phyloP scores from a whole-genome alignment of 2,888 invertebrate species.

The Dicyrtomina minuta region DNA sequence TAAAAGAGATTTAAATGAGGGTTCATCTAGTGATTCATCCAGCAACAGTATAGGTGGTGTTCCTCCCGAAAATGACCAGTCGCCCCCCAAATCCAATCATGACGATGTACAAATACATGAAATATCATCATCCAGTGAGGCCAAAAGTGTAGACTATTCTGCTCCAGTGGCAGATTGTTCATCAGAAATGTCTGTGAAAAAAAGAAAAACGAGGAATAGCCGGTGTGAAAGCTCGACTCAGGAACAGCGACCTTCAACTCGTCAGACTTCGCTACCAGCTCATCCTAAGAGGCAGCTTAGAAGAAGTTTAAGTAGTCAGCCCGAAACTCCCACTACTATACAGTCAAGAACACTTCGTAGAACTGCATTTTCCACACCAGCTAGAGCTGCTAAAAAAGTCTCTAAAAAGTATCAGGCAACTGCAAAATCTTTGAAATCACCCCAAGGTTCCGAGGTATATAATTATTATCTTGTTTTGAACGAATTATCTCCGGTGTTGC shows the following conservation, averaged over 20 bases:
- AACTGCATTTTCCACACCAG: too few species aligned
- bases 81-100: neutral
- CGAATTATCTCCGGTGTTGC: too few species aligned
- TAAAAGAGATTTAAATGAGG: neutral
- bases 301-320: too few species aligned
- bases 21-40: too few species aligned
- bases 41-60: neutral
- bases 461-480: too few species aligned
- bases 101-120: conserved; percentile 51
- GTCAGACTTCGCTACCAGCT: neutral
- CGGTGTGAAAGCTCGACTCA: neutral
- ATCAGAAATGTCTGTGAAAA: neutral
- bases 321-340: neutral
- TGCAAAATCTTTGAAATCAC: too few species aligned
- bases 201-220: conserved; percentile 17
- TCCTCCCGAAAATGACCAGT: conserved; percentile 7
- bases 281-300: neutral
- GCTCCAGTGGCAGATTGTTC: conserved; percentile 4
- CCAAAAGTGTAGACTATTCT: neutral
- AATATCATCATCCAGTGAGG: conserved; percentile 49
- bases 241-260: conserved; percentile 1
- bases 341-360: neutral
- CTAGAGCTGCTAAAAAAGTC: too few species aligned
- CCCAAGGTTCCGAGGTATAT: too few species aligned
- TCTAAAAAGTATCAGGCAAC: too few species aligned